phyloP scores from a whole-genome alignment of 2,888 invertebrate species.

The Hemithea aestivaria region DNA sequence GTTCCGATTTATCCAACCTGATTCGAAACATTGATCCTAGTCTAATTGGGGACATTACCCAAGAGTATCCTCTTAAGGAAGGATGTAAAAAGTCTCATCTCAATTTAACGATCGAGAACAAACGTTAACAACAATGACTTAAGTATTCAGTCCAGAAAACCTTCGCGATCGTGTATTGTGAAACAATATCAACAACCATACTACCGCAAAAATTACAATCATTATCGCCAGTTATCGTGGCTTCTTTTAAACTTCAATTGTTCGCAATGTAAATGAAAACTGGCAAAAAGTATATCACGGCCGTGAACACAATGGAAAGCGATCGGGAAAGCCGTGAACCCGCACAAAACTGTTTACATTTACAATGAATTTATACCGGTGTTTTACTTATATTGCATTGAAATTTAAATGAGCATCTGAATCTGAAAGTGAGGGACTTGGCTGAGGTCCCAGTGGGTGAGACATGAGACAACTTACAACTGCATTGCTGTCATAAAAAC shows the following conservation, averaged over 20 bases:
- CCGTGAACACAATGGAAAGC: slow-evolving; percentile 31
- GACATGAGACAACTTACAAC: neutral
- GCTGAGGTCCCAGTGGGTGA: slow-evolving; percentile 3
- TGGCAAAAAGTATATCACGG: slow-evolving; percentile 21
- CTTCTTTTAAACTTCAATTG: slow-evolving; percentile 12
- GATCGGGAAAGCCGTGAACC: slow-evolving; percentile 38
- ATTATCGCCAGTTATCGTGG: neutral
- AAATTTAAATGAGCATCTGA: slow-evolving; percentile 2
- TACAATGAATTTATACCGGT: slow-evolving; percentile 24
- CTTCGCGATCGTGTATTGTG: no score
- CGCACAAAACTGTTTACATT: slow-evolving; percentile 31
- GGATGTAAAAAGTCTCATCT: no score
- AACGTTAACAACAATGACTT: no score
- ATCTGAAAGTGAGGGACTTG: slow-evolving; percentile 2
- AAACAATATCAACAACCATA: neutral
- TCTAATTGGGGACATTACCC: no score
- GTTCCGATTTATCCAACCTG: no score
- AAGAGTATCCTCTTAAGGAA: no score
- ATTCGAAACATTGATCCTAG: no score
- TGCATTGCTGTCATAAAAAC: neutral
- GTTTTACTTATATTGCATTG: slow-evolving; percentile 6
- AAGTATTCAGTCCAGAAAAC: no score
- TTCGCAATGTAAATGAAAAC: slow-evolving; percentile 17
- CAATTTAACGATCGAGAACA: no score
- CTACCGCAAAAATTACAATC: neutral